Percentiles rank a stretch among this genome's conserved stretches.
phyloP scores from a whole-genome alignment of 2,797 vertebrate genomes.

The Acanthurus leucopareius region DNA sequence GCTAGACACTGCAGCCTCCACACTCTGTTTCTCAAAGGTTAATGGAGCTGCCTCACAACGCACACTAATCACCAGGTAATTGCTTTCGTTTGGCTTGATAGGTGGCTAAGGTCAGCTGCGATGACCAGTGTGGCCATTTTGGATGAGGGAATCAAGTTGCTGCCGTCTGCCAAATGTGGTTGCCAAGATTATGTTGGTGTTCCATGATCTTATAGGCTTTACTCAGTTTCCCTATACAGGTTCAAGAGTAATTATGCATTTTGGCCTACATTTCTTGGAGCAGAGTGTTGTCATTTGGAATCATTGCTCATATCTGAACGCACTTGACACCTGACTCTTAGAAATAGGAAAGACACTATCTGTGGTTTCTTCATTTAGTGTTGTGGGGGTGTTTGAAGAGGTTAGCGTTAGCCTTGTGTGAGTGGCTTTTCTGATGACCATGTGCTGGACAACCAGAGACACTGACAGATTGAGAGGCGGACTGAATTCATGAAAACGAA shows the following conservation, averaged over 20 bases:
- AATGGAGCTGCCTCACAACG: slow-evolving; percentile 79
- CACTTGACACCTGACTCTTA: slow-evolving; percentile 29
- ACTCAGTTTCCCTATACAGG: neutral
- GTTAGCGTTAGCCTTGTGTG: slow-evolving; percentile 40
- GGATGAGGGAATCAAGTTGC: slow-evolving; percentile 28
- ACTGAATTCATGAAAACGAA: slow-evolving; percentile 72
- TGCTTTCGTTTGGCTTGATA: slow-evolving; percentile 73
- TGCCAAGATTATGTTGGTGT: neutral
- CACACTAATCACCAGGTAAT: slow-evolving; percentile 83
- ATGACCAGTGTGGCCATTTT: slow-evolving; percentile 70
- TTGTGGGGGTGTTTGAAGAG: slow-evolving; percentile 39
- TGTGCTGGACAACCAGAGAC: slow-evolving; percentile 56
- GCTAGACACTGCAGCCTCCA: slow-evolving; percentile 68
- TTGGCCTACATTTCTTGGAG: slow-evolving; percentile 2
- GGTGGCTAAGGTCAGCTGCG: slow-evolving; percentile 64
- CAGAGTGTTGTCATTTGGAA: slow-evolving; percentile 14
- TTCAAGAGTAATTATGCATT: neutral
- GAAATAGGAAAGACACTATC: slow-evolving; percentile 18
- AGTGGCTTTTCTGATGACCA: slow-evolving; percentile 32
- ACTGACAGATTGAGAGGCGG: slow-evolving; percentile 50
- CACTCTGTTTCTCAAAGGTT: slow-evolving; percentile 82
- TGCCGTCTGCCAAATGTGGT: slow-evolving; percentile 41
- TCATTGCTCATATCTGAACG: slow-evolving; percentile 18
- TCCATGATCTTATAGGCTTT: neutral
- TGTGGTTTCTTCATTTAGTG: slow-evolving; percentile 20